Base-by-base conservation (phyloP, 2,888 invertebrate species). In the Himalopsyche anomala region DNA sequence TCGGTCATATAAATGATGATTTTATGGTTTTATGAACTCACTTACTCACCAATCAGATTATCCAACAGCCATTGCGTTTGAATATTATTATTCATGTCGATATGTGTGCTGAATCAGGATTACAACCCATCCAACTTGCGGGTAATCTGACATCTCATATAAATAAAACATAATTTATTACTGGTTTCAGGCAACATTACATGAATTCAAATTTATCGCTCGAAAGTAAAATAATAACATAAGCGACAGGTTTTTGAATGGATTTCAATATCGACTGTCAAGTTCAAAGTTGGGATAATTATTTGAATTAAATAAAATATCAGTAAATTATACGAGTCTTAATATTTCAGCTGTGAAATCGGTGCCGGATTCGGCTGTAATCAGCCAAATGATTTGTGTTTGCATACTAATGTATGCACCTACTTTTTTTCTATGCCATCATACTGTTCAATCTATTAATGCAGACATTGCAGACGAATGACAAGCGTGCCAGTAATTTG, bases 81-180 rank as follows among this genome's bases (percentile, higher is more conserved):
- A 62, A 62, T 62, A 62, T 62, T 6, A 28, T n/a, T 62, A 62
- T 28, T 28, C 28, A 62, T 62, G 19, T 28, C 19, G 2, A 62
- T 62, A 19, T 28, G 62, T 28, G 62, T 62, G 28, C 19, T 62
- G 62, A 19, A 62, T 62, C 62, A 62, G 62, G 62, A 62, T 62
- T 62, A 62, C 9, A 62, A 5, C 15, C 19, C 3, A 62, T 62
- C 62, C 62, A 62, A 62, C 62, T 19, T 62, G 62, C 62, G 19
- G 62, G 80, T 84, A 84, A 84, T 84, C 84, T 80, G 84, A 84
- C 84, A 84, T 56, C 12, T 55, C 80, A 84, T 80, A 84, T 84
- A 84, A 84, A 84, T 56, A 55, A 84, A 56, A 62, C 56, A n/a
- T 40, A 84, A 84, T 84, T 84, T 80, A 84, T 84, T 40, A 56